Evolutionary conservation across 2,113 vertebrate species (phyloP).

Genomic region (Chionomys nivalis): DNA sequence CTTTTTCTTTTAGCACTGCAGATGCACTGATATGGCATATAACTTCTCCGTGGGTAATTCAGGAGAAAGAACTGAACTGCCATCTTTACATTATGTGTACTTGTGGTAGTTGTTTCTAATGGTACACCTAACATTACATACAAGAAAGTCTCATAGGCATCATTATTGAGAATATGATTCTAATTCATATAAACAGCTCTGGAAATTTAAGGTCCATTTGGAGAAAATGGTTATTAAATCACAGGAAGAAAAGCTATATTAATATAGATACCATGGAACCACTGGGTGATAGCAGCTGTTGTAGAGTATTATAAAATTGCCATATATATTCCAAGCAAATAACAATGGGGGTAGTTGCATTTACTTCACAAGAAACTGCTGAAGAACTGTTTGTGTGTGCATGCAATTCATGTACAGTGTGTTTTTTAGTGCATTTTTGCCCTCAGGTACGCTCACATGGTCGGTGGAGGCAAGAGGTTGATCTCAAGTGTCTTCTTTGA

Average conservation of each 20-base stretch:
- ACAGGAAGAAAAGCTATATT: neutral
- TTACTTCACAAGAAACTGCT: neutral
- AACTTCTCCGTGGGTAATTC: neutral
- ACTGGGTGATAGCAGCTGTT: neutral
- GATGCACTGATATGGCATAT: neutral
- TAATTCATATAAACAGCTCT: neutral
- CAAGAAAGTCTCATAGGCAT: neutral
- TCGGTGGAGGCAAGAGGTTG: neutral
- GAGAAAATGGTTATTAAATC: conserved; percentile 3
- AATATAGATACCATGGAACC: neutral
- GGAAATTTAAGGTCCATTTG: neutral
- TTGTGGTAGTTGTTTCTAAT: neutral
- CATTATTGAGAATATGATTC: neutral
- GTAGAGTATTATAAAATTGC: neutral
- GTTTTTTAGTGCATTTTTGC: neutral
- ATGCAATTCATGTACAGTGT: neutral
- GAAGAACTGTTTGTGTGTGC: neutral
- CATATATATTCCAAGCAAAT: neutral
- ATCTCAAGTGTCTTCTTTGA: neutral
- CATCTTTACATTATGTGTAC: neutral
- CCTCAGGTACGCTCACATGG: no score
- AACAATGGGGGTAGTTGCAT: neutral
- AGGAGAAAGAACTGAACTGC: neutral
- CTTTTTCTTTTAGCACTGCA: neutral
- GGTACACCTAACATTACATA: neutral